Evolutionary conservation across 2,888 invertebrate genomes (phyloP), one percentile per base, ranked within the genome.

Genomic region (Ferdinandea cuprea): DNA sequence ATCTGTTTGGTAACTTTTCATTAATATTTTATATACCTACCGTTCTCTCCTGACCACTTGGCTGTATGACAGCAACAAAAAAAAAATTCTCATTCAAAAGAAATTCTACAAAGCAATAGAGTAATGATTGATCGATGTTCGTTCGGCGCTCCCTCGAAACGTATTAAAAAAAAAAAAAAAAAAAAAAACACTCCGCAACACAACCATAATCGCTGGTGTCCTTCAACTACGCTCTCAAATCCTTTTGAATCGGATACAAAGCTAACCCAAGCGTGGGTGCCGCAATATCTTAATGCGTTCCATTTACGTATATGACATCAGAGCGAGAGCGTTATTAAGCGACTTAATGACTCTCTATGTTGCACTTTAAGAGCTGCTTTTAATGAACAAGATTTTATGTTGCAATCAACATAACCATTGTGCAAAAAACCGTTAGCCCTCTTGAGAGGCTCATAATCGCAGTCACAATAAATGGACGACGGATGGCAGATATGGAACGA

Each of bases 371-470:
- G 42, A 35, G 65, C 44, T 19, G 50, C 46, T 76, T 76, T 81
- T 81, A 81, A 81, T 81, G 77, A 81, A 71, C 48, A 52, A 59
- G 65, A 46, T 77, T 81, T 81, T 77, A 81, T 77, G 81, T 65
- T 77, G 77, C 71, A 71, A 81, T 81, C 81, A 81, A 81, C 81
- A 81, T 66, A 81, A 66, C 71, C 71, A 76, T 81, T 52, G 30
- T 7, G 63, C 74, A 44, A 19, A 42, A 50, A 72, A 35, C 68
- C 63, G 58, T 63, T 32, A 35, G 63, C 48, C 65, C 74, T 52
- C 50, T 42, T 32, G 30, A 11, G 50, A 15, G 19, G 9, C 3
- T 7, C 8, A n/a, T n/a, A n/a, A n/a, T 76, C 65, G 52, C 54
- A 17, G 52, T 13, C 46, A 54, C 54, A 35, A 81, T 77, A 59